Base-by-base conservation (phyloP, 2,888 invertebrate species). In the Parthenolecanium corni region DNA sequence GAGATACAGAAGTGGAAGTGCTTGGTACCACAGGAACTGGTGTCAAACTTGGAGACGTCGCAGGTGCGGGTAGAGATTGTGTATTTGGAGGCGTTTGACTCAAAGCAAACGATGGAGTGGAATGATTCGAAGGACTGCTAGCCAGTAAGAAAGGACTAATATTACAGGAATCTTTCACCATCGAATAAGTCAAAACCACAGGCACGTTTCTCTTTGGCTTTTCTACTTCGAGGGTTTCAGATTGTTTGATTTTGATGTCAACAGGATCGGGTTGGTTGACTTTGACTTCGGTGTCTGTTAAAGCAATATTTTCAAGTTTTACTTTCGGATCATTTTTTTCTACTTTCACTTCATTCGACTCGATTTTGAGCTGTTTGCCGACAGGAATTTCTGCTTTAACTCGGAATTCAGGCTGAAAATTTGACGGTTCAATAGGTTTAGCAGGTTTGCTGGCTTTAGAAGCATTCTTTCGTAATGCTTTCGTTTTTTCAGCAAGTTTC, bases 401-500 rank as follows among this genome's bases (percentile, higher is more conserved):
- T 12, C 20, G 5, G 12, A 21, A 5, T 3, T 49, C 49, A 20
- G 20, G 23, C 14, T 49, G 12, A 4, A 20, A 6, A 6, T 42
- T 42, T 14, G 44, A 18, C n/a, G 14, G 4, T 14, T 42, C 44
- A 14, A 16, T 14, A 9, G 18, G 16, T 42, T 16, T 36, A 16
- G 2, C 14, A 11, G 3, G 18, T n/a, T 61, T 61, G 6, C n/a
- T 49, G 5, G 18, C 5, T 6, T 16, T 12, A 21, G 5, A 3
- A 49, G 49, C 6, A 18, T 14, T 46, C 49, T 47, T 25, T n/a
- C 58, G 49, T 21, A 61, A 38, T 3, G 20, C 21, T 61, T 21
- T 36, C 5, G 58, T 61, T 23, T 40, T 61, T 20, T 61, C 58
- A n/a, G 36, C 36, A 11, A 61, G 38, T 23, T 38, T 61, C 16